These are phyloP conservation scores for Alsophila aescularia DNA, from an alignment of 2,888 invertebrate genomes.

Conservation along the genomic window DNA sequence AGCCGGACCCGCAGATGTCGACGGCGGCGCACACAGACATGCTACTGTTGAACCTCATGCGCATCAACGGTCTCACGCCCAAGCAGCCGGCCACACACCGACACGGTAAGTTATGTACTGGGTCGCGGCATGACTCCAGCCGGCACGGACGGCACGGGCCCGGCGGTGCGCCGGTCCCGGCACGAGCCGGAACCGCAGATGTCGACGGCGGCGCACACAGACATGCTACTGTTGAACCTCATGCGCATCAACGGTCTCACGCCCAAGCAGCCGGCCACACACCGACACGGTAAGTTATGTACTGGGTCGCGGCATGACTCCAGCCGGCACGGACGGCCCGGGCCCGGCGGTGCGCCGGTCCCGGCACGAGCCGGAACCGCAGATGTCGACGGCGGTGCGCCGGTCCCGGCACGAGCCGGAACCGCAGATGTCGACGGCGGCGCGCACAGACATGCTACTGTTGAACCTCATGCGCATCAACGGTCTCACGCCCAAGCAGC, in stretches of 20 bases:
- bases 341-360: conserved; percentile 3
- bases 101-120: conserved; percentile 46
- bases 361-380: no score
- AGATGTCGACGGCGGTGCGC: conserved; percentile 58
- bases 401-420: no score
- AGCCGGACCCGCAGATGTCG: conserved; percentile 68
- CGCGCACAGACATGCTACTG: conserved; percentile 76
- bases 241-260: conserved; percentile 77
- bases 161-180: conserved; percentile 9
- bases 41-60: conserved; percentile 75
- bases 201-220: conserved; percentile 70
- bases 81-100: conserved; percentile 43
- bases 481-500: conserved; percentile 63
- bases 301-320: conserved; percentile 8
- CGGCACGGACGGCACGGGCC: no score
- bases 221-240: conserved; percentile 74
- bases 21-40: conserved; percentile 74
- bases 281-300: conserved; percentile 48
- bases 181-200: conserved; percentile 69
- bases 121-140: conserved; percentile 10
- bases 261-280: conserved; percentile 49
- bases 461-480: conserved; percentile 77
- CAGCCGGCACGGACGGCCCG: no score
- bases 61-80: conserved; percentile 73
- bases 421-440: conserved; percentile 67